Evolutionary conservation across 2,113 vertebrate species (phyloP).

Genomic region (Gallinago jamesoni): DNA sequence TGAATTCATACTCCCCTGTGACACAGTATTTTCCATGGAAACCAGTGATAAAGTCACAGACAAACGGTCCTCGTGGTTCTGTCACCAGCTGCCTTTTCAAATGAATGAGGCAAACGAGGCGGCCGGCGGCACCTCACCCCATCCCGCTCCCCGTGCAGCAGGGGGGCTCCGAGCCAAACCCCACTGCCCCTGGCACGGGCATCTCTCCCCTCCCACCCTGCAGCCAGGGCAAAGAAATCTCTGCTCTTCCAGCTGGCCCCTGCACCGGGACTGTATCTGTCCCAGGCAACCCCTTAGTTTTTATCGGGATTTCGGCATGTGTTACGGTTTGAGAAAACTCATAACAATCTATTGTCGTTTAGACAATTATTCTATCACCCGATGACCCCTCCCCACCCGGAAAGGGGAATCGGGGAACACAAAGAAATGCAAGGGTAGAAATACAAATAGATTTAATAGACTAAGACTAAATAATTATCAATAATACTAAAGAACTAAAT

Average conservation of each 20-base stretch:
- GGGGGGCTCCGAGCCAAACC: neutral
- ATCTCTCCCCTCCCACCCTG: neutral
- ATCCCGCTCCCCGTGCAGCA: neutral
- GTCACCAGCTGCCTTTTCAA: neutral
- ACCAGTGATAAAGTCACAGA: constrained; percentile 1
- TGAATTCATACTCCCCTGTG: neutral
- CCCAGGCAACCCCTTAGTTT: neutral
- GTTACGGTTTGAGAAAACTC: too few species aligned
- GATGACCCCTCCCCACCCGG: too few species aligned
- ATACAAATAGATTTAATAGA: too few species aligned
- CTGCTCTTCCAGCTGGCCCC: neutral
- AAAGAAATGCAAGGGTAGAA: too few species aligned
- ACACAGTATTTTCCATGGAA: constrained; percentile 49
- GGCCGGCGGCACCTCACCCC: neutral
- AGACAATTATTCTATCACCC: too few species aligned
- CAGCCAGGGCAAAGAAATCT: neutral
- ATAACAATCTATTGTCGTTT: too few species aligned
- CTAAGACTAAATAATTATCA: too few species aligned
- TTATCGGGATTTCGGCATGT: rapidly evolving
- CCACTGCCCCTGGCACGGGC: neutral
- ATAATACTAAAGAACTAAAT: too few species aligned
- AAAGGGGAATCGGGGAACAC: too few species aligned
- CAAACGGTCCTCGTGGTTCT: neutral
- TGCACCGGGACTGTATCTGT: neutral
- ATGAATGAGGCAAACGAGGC: neutral